Evolutionary conservation across 2,113 vertebrate genomes (phyloP).

Genomic region (Psammodynastes pulverulentus): DNA sequence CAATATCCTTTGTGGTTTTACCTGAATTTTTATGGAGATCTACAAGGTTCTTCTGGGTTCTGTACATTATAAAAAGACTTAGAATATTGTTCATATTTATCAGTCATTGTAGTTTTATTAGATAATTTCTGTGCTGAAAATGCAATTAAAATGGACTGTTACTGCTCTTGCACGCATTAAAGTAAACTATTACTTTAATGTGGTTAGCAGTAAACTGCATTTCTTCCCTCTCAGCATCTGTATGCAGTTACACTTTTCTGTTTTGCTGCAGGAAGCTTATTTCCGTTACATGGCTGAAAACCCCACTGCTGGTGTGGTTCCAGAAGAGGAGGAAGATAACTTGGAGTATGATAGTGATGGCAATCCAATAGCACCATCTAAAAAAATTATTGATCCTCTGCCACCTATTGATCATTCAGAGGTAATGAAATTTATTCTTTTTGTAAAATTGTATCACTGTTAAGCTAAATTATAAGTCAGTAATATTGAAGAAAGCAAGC

Average conservation of each 20-base stretch:
- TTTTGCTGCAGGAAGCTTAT: slow-evolving; percentile 96
- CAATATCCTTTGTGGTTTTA: slow-evolving; percentile 36
- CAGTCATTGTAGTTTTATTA: background rate
- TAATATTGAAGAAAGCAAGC: background rate
- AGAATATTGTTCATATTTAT: slow-evolving; percentile 34
- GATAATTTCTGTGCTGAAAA: background rate
- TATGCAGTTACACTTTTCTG: slow-evolving; percentile 64
- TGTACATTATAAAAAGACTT: slow-evolving; percentile 42
- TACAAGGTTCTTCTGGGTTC: slow-evolving; percentile 31
- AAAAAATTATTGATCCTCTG: slow-evolving; percentile 93
- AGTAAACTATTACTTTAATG: slow-evolving; percentile 40
- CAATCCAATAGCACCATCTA: slow-evolving; percentile 89
- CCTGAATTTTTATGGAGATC: slow-evolving; percentile 19
- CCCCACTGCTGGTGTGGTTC: slow-evolving; percentile 91
- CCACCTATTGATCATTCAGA: slow-evolving; percentile 95
- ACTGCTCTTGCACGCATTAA: slow-evolving; percentile 44
- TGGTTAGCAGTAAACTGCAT: background rate
- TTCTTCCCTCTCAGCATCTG: slow-evolving; percentile 12
- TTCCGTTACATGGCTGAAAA: slow-evolving; percentile 99
- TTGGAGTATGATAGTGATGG: slow-evolving; percentile 98
- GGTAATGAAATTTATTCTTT: slow-evolving; percentile 66
- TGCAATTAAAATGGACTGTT: background rate
- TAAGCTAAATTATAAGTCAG: background rate
- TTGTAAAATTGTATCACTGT: background rate
- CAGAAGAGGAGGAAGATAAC: slow-evolving; percentile 93